These are phyloP conservation scores for Myotis planiceps DNA, from an alignment of 2,797 vertebrate genomes.

Conservation along the genomic window DNA sequence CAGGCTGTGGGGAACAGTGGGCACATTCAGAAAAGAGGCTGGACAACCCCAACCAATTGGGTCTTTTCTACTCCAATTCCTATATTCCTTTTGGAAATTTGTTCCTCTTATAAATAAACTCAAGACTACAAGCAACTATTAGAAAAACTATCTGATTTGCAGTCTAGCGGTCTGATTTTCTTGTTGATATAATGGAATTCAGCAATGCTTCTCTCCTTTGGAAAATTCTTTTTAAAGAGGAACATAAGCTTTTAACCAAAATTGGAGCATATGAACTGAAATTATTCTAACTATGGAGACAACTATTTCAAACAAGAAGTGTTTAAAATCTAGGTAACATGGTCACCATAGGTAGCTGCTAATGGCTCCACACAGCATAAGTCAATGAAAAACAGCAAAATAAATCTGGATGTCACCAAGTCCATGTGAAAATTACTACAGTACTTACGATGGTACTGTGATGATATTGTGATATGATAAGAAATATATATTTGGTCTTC, in stretches of 20 bases:
- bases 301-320: not conserved
- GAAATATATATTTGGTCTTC: no score
- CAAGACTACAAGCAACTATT: not conserved
- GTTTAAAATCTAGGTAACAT: not conserved
- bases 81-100: not conserved
- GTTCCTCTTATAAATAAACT: not conserved
- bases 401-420: not conserved
- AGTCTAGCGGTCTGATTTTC: not conserved
- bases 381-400: not conserved
- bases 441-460: not conserved
- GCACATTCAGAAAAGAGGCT: not conserved
- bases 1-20: not conserved
- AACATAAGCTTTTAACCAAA: slow-evolving; percentile 1
- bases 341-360: not conserved
- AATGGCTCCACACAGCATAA: not conserved
- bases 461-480: no score
- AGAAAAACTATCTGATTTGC: not conserved
- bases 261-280: not conserved
- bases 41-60: not conserved
- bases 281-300: not conserved
- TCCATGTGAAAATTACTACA: not conserved
- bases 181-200: not conserved
- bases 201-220: not conserved
- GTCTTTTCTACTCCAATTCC: not conserved
- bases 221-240: not conserved